Conservation (phyloP, 2,888 invertebrate species). For the Ichneumon xanthorius region DNA sequence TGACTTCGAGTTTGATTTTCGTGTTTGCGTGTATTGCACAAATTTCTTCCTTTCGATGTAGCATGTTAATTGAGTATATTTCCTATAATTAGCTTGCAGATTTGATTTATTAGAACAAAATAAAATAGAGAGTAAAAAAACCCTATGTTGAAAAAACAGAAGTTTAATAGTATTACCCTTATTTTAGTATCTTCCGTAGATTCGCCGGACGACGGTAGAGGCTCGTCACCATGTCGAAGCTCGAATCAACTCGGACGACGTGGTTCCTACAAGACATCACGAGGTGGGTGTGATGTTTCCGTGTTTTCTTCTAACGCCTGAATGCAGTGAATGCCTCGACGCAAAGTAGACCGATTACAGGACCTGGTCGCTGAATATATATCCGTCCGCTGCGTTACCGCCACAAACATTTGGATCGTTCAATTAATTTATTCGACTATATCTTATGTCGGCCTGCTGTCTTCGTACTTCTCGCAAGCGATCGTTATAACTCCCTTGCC, state of each 20-base stretch:
- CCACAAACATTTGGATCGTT: constrained; percentile 34
- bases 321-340: constrained; percentile 60
- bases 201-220: constrained; percentile 92
- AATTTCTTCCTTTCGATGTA: constrained; percentile 67
- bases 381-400: constrained; percentile 51
- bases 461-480: constrained; percentile 47
- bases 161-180: constrained; percentile 80
- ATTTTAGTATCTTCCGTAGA: constrained; percentile 86
- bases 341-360: constrained; percentile 64
- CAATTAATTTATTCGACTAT: constrained; percentile 29
- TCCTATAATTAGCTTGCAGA: constrained; percentile 74
- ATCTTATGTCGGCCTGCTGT: constrained; percentile 23
- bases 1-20: constrained; percentile 34
- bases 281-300: constrained; percentile 88
- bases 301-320: constrained; percentile 45
- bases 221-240: constrained; percentile 90
- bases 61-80: constrained; percentile 69
- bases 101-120: constrained; percentile 21
- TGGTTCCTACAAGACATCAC: constrained; percentile 94
- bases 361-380: constrained; percentile 53
- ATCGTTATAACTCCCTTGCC: constrained; percentile 26
- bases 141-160: constrained; percentile 33
- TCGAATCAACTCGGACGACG: constrained; percentile 90
- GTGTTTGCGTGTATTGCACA: constrained; percentile 62
- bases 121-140: constrained; percentile 26